Evolutionary conservation across 2,888 invertebrate species (phyloP).

Genomic region (Orthosia incerta): DNA sequence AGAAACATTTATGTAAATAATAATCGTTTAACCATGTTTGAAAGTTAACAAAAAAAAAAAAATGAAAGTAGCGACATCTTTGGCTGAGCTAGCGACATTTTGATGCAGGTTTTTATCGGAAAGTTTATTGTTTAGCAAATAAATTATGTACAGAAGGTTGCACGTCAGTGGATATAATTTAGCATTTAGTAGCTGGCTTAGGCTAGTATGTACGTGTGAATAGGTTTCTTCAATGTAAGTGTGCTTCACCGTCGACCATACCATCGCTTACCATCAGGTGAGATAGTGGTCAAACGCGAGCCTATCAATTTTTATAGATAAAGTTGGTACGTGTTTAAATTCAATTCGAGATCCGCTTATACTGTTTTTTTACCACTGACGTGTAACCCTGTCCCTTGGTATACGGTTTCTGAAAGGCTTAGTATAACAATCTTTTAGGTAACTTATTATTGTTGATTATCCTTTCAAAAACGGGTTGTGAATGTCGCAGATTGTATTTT

Average conservation of each 20-base stretch:
- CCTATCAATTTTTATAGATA: too few relatives aligned
- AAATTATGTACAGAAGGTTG: not conserved
- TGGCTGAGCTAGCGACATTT: not conserved
- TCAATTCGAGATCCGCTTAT: too few relatives aligned
- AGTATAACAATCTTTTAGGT: not conserved
- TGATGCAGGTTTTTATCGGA: not conserved
- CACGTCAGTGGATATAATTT: not conserved
- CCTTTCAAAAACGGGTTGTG: not conserved
- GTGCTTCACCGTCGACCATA: too few relatives aligned
- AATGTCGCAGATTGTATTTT: not conserved
- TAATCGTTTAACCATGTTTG: conserved; percentile 4
- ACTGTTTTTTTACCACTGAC: not conserved
- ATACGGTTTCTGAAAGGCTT: not conserved
- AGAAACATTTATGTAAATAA: conserved; percentile 40
- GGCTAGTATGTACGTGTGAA: not conserved
- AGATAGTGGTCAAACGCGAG: too few relatives aligned
- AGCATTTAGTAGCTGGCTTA: not conserved
- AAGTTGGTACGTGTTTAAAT: too few relatives aligned
- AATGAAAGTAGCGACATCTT: not conserved
- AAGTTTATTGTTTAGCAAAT: not conserved
- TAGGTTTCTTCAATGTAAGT: too few relatives aligned
- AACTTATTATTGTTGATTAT: not conserved
- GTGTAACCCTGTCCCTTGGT: not conserved
- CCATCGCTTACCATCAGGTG: too few relatives aligned
- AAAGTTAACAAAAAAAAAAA: not conserved